Evolutionary conservation across 2,113 vertebrate genomes (phyloP).

Genomic region (Illadopsis cleaveri): DNA sequence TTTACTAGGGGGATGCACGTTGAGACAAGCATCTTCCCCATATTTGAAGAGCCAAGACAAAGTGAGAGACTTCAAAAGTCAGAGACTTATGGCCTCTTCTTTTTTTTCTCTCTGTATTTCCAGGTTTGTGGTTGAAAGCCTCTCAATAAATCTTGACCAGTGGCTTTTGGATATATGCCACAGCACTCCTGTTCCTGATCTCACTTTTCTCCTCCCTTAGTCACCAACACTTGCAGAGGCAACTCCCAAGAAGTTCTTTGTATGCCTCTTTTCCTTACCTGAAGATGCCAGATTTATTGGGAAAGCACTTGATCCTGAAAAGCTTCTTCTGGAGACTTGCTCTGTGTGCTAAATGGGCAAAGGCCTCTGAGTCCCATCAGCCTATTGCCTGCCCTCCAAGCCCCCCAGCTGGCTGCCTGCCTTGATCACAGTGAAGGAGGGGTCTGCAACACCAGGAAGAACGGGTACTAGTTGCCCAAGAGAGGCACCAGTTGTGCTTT

Average conservation of each 20-base stretch:
- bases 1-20: not conserved
- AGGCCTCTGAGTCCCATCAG: not conserved
- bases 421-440: not conserved
- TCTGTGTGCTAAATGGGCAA: not conserved
- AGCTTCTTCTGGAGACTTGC: not conserved
- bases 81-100: not conserved
- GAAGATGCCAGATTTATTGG: not conserved
- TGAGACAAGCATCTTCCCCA: not conserved
- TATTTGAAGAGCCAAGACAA: not conserved
- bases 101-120: not conserved
- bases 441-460: not conserved
- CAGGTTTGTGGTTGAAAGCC: not conserved
- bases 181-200: not conserved
- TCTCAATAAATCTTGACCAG: not conserved
- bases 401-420: not conserved
- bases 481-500: not conserved
- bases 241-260: not conserved
- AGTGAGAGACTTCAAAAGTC: not conserved
- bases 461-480: rapidly evolving
- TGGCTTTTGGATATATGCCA: not conserved
- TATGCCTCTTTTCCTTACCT: not conserved
- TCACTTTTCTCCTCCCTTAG: not conserved
- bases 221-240: rapidly evolving
- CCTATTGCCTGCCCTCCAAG: not conserved
- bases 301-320: not conserved